Base-by-base conservation (phyloP, 2,113 vertebrate genomes). In the Nanorana parkeri region DNA sequence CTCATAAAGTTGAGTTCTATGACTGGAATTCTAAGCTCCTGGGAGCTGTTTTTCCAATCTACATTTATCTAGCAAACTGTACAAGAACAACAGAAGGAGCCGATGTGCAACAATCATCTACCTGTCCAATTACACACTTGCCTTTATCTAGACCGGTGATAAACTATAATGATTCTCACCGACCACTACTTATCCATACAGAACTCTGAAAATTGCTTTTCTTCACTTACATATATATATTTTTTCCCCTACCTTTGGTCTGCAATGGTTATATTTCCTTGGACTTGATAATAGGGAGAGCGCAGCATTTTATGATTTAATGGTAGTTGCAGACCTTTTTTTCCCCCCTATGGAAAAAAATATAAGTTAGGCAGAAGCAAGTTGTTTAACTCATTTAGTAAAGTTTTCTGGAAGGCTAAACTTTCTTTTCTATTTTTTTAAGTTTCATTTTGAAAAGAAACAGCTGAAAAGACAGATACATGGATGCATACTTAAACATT, bases 41-140 rank as follows among this genome's bases (percentile, higher is more conserved):
- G 52, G 17, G 26, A 28, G n/a, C 13, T 19, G 5, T 23, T 28
- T 74, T 56, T 60, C 20, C 52, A 74, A 73, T 73, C 55, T 74
- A 21, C 71, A 74, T 74, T 29, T 60, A 58, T 60, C 55, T 36
- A 23, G 71, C 20, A 23, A 36, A 47, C 41, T 47, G 41, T 47
- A 47, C 10, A 47, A 36, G 51, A 55, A 74, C 71, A 74, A 74
- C 56, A 56, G 5, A 32, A 32, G 4, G 1, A 11, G 5, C 28
- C n/a, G 52, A 11, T 36, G 58, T 28, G 19, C 51, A 74, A 26
- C 29, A 28, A 60, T 60, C 71, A 74, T 74, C 54, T 32, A 74
- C 69, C 26, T 60, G 54, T 74, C 71, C 71, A 74, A 74, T 74
- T 74, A 74, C 71, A 74, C 10, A 19, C 32, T 28, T 60, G 52